Base-by-base conservation (phyloP, 1,140 invertebrate species). In the Samia ricini region DNA sequence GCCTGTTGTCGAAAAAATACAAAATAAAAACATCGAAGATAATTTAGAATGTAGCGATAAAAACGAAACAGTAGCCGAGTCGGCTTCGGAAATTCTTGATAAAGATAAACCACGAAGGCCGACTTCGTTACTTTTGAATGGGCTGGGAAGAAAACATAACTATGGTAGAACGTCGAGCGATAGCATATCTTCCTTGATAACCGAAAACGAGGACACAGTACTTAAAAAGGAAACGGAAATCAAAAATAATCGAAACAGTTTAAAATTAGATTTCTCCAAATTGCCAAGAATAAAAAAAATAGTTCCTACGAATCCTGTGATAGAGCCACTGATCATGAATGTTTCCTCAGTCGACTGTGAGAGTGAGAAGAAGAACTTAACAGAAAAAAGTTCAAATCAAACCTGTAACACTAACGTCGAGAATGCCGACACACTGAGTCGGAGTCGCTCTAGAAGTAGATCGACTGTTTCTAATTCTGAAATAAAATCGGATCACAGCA, bases 201-300 rank as follows among this genome's bases (percentile, higher is more conserved):
- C 69, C 63, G 87, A 85, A 59, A 78, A 67, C 64, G 69, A 77
- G 29, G 81, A 88, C 22, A 52, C 64, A 49, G 68, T 64, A 71
- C 61, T 69, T 76, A 83, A 81, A 65, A 90, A 81, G 71, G 81
- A 88, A 56, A 69, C 42, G 50, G 85, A 88, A 65, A 66, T 72
- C 22, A 82, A 80, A 72, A 88, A 81, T 64, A 74, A 81, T 60
- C 82, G 81, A 77, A 93, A 91, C 74, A 91, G 92, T 68, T 88
- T 95, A 68, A 94, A 94, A 87, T 86, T 95, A 68, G 94, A 95
- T 84, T 91, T 95, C 61, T 93, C 91, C 12, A 93, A 92, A 75
- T 92, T 94, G 69, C 92, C 93, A 66, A 89, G 85, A 84, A 86
- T 90, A 56, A 91, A 91, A 76, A 90, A 87, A 81, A 87, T 88